These are phyloP conservation scores for Girardia tigrina DNA, from an alignment of 2,888 invertebrate genomes.

Conservation along the genomic window DNA sequence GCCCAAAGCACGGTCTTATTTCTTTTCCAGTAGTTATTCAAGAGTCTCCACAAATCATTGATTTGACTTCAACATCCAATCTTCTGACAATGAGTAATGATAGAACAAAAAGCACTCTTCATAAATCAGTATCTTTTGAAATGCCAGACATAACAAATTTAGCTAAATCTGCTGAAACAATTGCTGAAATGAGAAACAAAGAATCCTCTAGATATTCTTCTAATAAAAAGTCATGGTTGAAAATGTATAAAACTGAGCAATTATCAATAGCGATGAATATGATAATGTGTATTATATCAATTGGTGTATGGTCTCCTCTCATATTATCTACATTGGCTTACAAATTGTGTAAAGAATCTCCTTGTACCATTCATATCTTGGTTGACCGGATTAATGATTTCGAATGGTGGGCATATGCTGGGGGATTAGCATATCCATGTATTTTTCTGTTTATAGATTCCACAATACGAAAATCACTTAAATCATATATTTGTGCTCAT, in stretches of 20 bases:
- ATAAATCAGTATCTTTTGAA: conserved; percentile 13
- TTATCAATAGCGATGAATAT: conserved; percentile 32
- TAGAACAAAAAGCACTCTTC: not conserved
- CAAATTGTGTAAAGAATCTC: conserved; percentile 26
- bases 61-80: not conserved
- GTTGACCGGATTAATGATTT: conserved; percentile 34
- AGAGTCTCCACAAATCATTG: not conserved
- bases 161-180: conserved; percentile 3
- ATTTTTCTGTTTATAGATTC: conserved; percentile 35
- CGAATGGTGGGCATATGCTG: conserved; percentile 39
- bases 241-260: conserved; percentile 34
- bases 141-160: conserved; percentile 12
- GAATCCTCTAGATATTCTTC: not conserved
- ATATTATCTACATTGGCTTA: conserved; percentile 33
- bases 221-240: conserved; percentile 29
- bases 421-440: conserved; percentile 37
- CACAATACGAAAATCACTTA: not conserved
- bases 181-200: not conserved
- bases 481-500: not conserved
- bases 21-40: conserved; percentile 21
- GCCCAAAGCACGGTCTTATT: conserved; percentile 31
- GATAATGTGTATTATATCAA: conserved; percentile 29
- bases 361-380: conserved; percentile 26
- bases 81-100: not conserved
- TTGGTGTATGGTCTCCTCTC: conserved; percentile 35